A percentile compares a stretch with the other conserved stretches of the same genome.
Evolutionary conservation across 1,140 invertebrate species (phyloP).

Genomic region (Ceratosolen solmsi): DNA sequence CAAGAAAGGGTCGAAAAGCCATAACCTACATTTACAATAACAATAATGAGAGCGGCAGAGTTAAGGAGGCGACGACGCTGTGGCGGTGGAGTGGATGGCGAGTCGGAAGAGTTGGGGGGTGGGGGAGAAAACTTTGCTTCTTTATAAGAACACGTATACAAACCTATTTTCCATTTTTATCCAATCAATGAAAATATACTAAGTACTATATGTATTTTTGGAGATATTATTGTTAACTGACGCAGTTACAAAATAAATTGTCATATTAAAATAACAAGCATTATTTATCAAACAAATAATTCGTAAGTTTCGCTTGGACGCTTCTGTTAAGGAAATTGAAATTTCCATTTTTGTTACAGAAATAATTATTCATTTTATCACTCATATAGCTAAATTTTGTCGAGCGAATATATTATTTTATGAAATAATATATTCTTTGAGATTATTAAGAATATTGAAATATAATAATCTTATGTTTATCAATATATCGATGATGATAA

Average conservation of each 20-base stretch:
- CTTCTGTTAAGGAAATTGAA: background rate
- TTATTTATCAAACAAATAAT: background rate
- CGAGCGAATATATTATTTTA: no score
- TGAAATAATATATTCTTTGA: no score
- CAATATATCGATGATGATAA: no score
- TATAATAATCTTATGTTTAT: no score
- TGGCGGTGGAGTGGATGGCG: background rate
- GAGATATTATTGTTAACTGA: background rate
- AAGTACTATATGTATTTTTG: background rate
- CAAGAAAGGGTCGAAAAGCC: background rate
- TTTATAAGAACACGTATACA: background rate
- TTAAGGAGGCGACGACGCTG: background rate
- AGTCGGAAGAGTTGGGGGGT: no score
- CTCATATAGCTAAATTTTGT: no score
- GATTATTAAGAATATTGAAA: no score
- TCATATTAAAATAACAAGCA: background rate
- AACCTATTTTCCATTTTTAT: background rate
- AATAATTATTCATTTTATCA: no score
- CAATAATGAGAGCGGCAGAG: background rate
- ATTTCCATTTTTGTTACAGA: no score
- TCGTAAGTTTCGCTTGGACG: background rate
- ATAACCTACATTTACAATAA: slow-evolving; percentile 9
- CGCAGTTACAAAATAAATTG: no score
- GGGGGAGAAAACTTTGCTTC: background rate
- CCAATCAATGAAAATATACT: background rate